phyloP scores from a whole-genome alignment of 2,797 vertebrate genomes.

The Syndactyla subalaris region DNA sequence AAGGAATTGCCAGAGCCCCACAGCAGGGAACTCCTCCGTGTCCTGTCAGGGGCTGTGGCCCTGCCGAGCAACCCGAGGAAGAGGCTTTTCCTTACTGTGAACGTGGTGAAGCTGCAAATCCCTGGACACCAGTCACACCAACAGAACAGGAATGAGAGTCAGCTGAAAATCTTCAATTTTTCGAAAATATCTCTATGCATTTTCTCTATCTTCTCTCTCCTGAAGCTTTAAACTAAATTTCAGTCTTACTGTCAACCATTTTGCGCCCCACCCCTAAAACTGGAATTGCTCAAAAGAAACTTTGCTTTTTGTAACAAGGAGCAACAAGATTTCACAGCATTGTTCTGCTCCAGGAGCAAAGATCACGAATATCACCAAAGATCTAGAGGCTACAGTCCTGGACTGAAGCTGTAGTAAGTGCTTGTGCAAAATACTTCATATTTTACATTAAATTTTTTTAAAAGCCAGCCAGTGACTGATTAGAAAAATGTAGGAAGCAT shows the following conservation, averaged over 20 bases:
- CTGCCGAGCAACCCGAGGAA: not conserved
- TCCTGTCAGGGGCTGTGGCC: rapidly evolving
- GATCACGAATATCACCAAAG: not conserved
- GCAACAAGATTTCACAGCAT: not conserved
- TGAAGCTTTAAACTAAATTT: not conserved
- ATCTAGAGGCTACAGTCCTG: not conserved
- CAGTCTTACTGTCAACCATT: not conserved
- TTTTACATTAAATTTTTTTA: not conserved
- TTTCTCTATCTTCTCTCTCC: not conserved
- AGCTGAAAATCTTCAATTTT: not conserved
- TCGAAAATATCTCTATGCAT: rapidly evolving
- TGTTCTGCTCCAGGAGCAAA: not conserved
- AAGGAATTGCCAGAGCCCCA: not conserved
- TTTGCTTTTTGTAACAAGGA: not conserved
- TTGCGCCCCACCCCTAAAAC: not conserved
- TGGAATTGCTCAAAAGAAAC: not conserved
- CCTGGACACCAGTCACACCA: not conserved
- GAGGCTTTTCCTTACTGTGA: rapidly evolving
- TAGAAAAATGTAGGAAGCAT: not conserved
- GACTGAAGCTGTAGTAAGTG: not conserved
- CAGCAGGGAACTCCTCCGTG: not conserved
- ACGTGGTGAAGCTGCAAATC: not conserved
- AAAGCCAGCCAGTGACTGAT: not conserved
- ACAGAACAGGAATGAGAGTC: not conserved
- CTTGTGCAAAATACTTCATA: not conserved